phyloP scores from a whole-genome alignment of 2,888 invertebrate genomes.

The Cataglyphis rosenhaueri region DNA sequence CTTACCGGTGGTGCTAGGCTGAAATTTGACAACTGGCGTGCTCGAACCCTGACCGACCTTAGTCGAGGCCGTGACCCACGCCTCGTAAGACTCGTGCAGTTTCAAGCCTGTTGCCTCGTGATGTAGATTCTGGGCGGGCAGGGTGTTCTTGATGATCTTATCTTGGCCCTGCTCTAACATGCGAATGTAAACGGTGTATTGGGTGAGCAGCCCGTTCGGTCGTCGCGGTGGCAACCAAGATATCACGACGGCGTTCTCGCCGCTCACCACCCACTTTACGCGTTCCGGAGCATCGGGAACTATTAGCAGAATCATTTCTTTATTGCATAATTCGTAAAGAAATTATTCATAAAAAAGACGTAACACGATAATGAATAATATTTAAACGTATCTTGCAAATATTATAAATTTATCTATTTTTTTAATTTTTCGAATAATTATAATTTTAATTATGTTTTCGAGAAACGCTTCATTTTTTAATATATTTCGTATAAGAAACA shows the following conservation, averaged over 20 bases:
- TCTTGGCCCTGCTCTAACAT: slow-evolving; percentile 87
- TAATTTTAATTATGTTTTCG: background rate
- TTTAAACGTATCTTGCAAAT: background rate
- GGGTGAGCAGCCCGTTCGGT: slow-evolving; percentile 88
- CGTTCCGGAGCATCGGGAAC: slow-evolving; percentile 88
- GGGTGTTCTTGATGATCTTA: slow-evolving; percentile 85
- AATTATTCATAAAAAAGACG: too few relatives aligned
- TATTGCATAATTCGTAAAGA: background rate
- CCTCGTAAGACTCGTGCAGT: slow-evolving; percentile 87
- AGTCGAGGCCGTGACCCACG: slow-evolving; percentile 89
- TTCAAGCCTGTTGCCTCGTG: slow-evolving; percentile 87
- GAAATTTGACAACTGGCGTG: slow-evolving; percentile 87
- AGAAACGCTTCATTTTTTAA: background rate
- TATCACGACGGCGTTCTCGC: slow-evolving; percentile 87
- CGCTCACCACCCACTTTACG: slow-evolving; percentile 88
- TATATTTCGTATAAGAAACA: background rate
- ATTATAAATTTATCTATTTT: background rate
- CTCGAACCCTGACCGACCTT: slow-evolving; percentile 88
- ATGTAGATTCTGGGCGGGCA: slow-evolving; percentile 86
- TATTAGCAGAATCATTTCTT: slow-evolving; percentile 69
- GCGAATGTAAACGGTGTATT: slow-evolving; percentile 88
- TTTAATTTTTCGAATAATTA: background rate
- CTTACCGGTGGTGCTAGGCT: slow-evolving; percentile 85
- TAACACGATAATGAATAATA: background rate
- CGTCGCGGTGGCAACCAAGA: slow-evolving; percentile 89